Evolutionary conservation across 2,113 vertebrate genomes (phyloP).

Genomic region (Carollia perspicillata): DNA sequence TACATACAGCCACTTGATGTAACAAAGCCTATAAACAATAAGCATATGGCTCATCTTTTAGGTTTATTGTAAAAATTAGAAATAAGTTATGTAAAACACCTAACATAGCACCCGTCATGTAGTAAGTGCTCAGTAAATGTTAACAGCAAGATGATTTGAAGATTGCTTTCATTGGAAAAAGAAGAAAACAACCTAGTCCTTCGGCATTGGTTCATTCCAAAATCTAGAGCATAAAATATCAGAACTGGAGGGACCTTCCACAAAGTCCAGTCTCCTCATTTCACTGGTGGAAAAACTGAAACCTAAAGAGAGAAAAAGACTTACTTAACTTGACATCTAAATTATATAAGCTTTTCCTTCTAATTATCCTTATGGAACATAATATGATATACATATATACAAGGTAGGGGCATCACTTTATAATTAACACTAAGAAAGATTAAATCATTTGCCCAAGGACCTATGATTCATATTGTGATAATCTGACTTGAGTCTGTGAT

Average conservation of each 20-base stretch:
- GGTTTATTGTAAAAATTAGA: background rate
- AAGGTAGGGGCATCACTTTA: background rate
- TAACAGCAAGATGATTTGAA: background rate
- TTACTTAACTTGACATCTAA: background rate
- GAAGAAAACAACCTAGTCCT: background rate
- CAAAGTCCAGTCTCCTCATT: background rate
- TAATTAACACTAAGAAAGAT: background rate
- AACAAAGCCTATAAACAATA: background rate
- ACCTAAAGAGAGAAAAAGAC: background rate
- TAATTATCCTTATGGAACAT: constrained; percentile 24
- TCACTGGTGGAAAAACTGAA: constrained; percentile 33
- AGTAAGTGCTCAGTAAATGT: constrained; percentile 12
- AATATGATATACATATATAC: background rate
- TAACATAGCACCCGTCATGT: background rate
- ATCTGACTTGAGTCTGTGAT: background rate
- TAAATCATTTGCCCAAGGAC: background rate
- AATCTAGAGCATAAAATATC: constrained; percentile 14
- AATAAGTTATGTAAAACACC: constrained; percentile 3
- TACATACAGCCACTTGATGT: background rate
- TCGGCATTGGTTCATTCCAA: constrained; percentile 3
- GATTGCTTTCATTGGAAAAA: background rate
- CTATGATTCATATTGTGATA: constrained; percentile 9
- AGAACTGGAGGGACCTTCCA: background rate
- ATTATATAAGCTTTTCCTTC: constrained; percentile 11
- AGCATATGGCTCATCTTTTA: background rate